phyloP scores from a whole-genome alignment of 2,888 invertebrate genomes.

The Labia minor region DNA sequence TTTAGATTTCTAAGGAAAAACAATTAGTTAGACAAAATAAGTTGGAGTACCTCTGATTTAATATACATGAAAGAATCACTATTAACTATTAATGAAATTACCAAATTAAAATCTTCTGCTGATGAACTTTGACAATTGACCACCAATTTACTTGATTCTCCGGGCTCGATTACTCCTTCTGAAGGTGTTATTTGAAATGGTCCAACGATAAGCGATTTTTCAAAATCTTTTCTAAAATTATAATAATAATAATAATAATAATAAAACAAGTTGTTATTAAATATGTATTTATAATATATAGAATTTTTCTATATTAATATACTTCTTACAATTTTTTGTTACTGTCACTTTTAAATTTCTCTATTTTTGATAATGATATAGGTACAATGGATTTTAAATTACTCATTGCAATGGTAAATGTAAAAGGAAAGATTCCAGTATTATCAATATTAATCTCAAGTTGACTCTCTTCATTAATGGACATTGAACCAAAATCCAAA shows the following conservation, averaged over 20 bases:
- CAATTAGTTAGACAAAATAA: too few relatives aligned
- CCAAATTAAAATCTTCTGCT: not conserved
- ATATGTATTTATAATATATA: too few relatives aligned
- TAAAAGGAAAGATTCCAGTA: not conserved
- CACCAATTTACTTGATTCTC: not conserved
- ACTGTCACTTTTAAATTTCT: too few relatives aligned
- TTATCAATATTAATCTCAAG: not conserved
- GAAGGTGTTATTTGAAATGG: not conserved
- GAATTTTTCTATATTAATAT: too few relatives aligned
- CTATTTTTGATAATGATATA: too few relatives aligned
- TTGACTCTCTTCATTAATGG: not conserved
- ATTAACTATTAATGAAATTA: not conserved
- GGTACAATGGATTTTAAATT: too few relatives aligned
- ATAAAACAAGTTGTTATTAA: not conserved
- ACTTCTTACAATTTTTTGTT: too few relatives aligned
- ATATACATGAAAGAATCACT: too few relatives aligned
- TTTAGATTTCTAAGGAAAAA: too few relatives aligned
- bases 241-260: too few relatives aligned
- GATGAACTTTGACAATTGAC: not conserved
- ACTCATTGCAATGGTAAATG: not conserved
- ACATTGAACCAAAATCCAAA: not conserved
- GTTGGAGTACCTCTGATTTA: too few relatives aligned
- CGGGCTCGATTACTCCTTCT: not conserved
- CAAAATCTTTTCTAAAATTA: not conserved
- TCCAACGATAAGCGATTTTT: not conserved